A percentile compares a stretch with the other conserved stretches of the same genome.
These are phyloP conservation scores for Butastur rufipennis DNA, from an alignment of 2,113 vertebrate genomes.

Conservation along the genomic window DNA sequence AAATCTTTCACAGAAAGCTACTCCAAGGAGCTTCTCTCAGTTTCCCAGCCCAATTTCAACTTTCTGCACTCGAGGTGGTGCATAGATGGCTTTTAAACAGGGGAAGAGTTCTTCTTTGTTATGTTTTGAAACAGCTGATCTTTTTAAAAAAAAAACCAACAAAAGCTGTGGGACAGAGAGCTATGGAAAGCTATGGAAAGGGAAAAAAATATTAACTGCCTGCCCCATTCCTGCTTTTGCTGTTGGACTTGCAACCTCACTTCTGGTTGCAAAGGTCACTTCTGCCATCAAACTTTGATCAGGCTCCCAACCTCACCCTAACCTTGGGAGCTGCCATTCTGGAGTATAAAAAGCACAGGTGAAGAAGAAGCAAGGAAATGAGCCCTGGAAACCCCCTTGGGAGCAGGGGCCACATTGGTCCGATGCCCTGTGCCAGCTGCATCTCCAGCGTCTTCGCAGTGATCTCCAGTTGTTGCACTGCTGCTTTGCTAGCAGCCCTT, in stretches of 20 bases:
- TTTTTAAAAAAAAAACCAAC: background rate
- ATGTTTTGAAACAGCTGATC: background rate
- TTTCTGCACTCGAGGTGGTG: background rate
- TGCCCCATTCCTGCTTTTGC: background rate
- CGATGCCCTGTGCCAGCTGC: background rate
- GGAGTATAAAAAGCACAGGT: background rate
- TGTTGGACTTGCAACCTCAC: background rate
- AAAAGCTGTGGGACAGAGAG: background rate
- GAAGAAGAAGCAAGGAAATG: background rate
- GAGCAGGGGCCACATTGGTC: background rate
- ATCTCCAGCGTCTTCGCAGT: too few relatives aligned
- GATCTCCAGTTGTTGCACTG: rapidly evolving
- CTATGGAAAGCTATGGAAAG: background rate
- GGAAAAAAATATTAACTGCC: background rate
- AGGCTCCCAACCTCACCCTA: background rate
- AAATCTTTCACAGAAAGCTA: background rate
- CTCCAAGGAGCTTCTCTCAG: background rate
- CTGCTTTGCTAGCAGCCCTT: background rate
- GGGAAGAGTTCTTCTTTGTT: background rate
- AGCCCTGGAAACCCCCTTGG: background rate
- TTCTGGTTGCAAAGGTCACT: background rate
- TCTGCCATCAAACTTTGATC: background rate
- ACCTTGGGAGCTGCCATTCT: background rate
- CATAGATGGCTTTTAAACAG: background rate
- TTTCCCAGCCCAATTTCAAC: background rate